Base-by-base conservation (phyloP, 2,113 vertebrate genomes). In the Peromyscus maniculatus region DNA sequence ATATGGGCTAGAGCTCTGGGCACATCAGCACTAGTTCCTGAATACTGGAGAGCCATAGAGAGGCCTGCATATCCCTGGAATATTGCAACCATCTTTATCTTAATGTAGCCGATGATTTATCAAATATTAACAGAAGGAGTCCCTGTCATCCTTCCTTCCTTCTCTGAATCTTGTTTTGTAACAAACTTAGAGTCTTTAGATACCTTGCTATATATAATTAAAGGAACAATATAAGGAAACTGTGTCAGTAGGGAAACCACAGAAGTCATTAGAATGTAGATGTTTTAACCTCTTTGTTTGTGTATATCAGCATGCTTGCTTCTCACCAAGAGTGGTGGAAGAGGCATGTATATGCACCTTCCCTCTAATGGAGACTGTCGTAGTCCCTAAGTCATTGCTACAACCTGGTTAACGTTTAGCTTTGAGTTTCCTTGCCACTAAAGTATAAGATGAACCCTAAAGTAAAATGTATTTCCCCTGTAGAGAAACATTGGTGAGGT, bases 161-260 rank as follows among this genome's bases (percentile, higher is more conserved):
- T 72, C 52, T 67, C 28, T 95, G 55, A 77, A 69, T 83, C 49
- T 94, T 89, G 36, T 52, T 88, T 84, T 55, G 77, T 49, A 93
- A 62, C 5, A 62, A 75, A 62, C 43, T 55, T 66, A 46, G 59
- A 93, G 49, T 52, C 21, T 93, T 95, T 75, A 52, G 66, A 75
- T 87, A 75, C 19, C 57, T 31, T 33, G 59, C 71, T 62, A 33
- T 31, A 52, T 46, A 39, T 31, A n/a, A 77, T 28, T 78, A 88
- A 82, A 89, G 69, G 21, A 13, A 83, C 77, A 71, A 2, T 33
- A 52, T 52, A 46, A 71, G n/a, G 22, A 86, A 94, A 67, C 59
- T 26, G 39, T 59, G 57, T 19, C 49, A 33, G 64, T 57, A 82
- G 87, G 78, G 79, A 28, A 74, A 66, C 72, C 19, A 21, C n/a